Base-by-base conservation (phyloP, 2,797 vertebrate genomes). In the Gymnoscopelus braueri region DNA sequence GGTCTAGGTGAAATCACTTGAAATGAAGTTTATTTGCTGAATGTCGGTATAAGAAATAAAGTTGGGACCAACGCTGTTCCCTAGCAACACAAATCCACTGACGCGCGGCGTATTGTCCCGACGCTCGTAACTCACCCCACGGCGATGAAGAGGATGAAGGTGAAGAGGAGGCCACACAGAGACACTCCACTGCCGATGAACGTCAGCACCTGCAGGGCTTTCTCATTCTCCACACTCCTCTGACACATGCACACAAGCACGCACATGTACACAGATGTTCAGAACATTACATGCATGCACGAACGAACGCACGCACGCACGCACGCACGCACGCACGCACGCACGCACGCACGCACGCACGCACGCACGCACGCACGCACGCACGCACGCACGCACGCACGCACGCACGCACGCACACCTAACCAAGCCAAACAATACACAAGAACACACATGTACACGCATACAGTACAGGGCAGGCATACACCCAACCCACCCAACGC, bases 101-200 rank as follows among this genome's bases (percentile, higher is more conserved):
- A 2, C 8, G 39, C 7, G 2, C 39, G 8, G 39, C 9, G 39
- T 2, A 44, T 44, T 10, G 39, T 9, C 39, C 39, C 39, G 78
- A 77, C 32, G 63, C 80, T 60, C 74, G 68, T 84, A 79, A 84
- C 96, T 95, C 91, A 98, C 97, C 96, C 92, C 11, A 96, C 94
- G 0, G 85, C 94, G 73, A 95, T 85, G 90, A 98, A 96, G 75
- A 98, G 93, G 89, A 97, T 82, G 83, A 98, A 95, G 79, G 96
- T 97, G 88, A 95, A 92, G 52, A 91, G 87, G 74, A 98, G 91
- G 80, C 96, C 93, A 67, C 95, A 97, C 81, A 98, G 94, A 75
- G 96, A 98, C 84, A 97, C 91, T 35, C 96, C 95, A 82, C 95
- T 98, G 80, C 97, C 96, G 13, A 96, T 93, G 26, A 96, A 95